Percentiles rank a stretch among this genome's conserved stretches.
phyloP scores from a whole-genome alignment of 2,797 vertebrate species.

The Chrysocyon brachyurus region DNA sequence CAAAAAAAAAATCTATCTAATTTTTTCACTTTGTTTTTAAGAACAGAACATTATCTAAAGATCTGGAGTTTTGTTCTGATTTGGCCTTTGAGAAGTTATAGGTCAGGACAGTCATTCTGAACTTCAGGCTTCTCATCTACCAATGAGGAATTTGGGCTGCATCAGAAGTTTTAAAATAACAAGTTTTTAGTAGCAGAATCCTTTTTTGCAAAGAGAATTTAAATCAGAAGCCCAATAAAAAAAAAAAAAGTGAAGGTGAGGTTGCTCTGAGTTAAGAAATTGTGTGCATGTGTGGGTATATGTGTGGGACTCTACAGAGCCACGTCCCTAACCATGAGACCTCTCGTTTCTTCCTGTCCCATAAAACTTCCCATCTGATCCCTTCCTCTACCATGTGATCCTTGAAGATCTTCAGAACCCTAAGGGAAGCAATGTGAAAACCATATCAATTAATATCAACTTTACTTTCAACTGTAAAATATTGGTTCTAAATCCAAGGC shows the following conservation, averaged over 20 bases:
- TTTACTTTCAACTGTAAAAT: constrained; percentile 61
- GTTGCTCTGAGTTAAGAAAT: neutral
- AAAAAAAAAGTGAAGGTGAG: neutral
- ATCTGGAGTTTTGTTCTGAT: neutral
- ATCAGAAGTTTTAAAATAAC: neutral
- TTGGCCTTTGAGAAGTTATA: neutral
- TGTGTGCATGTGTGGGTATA: neutral
- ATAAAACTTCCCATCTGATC: neutral
- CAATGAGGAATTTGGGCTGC: neutral
- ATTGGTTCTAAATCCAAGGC: neutral
- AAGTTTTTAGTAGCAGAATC: neutral
- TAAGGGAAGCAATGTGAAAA: constrained; percentile 12
- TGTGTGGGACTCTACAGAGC: neutral
- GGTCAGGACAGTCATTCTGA: neutral
- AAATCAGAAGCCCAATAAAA: neutral
- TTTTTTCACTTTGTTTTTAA: neutral
- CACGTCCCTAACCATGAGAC: neutral
- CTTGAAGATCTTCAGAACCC: neutral
- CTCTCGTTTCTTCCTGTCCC: neutral
- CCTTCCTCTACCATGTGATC: neutral
- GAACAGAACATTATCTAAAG: neutral
- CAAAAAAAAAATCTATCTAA: neutral
- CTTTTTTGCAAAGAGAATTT: neutral
- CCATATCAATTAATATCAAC: neutral
- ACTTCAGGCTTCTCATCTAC: neutral